Evolutionary conservation across 2,113 vertebrate species (phyloP).

Genomic region (Baryphthengus martii): DNA sequence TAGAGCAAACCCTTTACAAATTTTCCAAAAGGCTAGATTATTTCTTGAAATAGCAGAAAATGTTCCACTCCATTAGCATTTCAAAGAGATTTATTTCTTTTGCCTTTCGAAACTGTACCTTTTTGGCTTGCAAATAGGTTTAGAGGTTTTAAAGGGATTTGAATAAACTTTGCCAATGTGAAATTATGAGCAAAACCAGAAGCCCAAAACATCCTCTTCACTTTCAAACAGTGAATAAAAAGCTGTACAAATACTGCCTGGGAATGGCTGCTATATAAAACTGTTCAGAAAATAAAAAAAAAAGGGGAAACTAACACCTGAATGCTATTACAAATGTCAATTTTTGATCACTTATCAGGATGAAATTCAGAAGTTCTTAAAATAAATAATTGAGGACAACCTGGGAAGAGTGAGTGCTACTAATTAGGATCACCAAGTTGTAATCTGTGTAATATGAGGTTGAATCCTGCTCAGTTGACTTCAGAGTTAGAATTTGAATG

Average conservation of each 20-base stretch:
- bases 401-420: not conserved
- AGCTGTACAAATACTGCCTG: not conserved
- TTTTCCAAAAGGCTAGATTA: constrained; percentile 51
- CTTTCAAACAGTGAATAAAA: not conserved
- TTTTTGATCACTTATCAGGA: not conserved
- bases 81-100: constrained; percentile 70
- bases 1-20: constrained; percentile 28
- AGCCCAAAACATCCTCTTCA: not conserved
- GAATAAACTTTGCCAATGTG: constrained; percentile 35
- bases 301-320: not conserved
- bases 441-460: not conserved
- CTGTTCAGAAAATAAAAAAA: not conserved
- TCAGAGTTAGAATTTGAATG: not conserved
- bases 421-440: not conserved
- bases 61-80: constrained; percentile 57
- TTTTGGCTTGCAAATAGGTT: constrained; percentile 60
- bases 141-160: constrained; percentile 59
- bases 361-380: not conserved
- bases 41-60: constrained; percentile 62
- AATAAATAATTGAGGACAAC: not conserved
- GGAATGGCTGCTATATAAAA: not conserved
- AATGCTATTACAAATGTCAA: not conserved
- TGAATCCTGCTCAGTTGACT: not conserved
- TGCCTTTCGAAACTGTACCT: constrained; percentile 55
- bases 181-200: constrained; percentile 51